A percentile compares a stretch with the other conserved stretches of the same genome.
phyloP scores from a whole-genome alignment of 1,140 invertebrate genomes.

The Drosophila setifemur region DNA sequence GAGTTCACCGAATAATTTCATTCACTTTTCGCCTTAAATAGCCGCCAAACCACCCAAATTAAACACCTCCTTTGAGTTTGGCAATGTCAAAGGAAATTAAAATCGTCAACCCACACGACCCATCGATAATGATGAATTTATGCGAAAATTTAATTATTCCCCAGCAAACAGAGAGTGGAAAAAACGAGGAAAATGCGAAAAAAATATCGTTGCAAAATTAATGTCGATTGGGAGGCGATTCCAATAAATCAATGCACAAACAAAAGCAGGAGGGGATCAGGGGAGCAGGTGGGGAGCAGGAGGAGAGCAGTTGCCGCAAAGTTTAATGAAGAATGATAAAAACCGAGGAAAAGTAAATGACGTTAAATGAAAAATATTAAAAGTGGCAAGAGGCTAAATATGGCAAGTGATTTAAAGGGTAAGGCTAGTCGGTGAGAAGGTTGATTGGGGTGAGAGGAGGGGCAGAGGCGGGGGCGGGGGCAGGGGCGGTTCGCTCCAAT shows the following conservation, averaged over 20 bases:
- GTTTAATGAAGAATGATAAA: slow-evolving; percentile 72
- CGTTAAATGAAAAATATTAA: slow-evolving; percentile 74
- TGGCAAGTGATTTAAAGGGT: slow-evolving; percentile 42
- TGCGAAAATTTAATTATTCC: slow-evolving; percentile 77
- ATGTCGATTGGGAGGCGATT: slow-evolving; percentile 72
- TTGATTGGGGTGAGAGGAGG: slow-evolving; percentile 5
- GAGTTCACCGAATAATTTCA: background rate
- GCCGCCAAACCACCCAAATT: slow-evolving; percentile 1
- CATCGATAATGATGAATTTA: slow-evolving; percentile 74
- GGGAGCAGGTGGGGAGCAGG: background rate
- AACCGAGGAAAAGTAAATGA: slow-evolving; percentile 51
- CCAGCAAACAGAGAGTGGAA: slow-evolving; percentile 53
- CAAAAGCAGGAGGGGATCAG: slow-evolving; percentile 27
- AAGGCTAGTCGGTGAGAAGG: background rate
- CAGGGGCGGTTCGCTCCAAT: slow-evolving; percentile 54
- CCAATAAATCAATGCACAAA: slow-evolving; percentile 73
- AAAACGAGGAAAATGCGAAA: slow-evolving; percentile 15
- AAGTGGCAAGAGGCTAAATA: slow-evolving; percentile 59
- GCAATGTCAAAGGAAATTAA: slow-evolving; percentile 73
- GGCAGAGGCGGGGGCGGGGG: slow-evolving; percentile 16
- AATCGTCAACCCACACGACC: slow-evolving; percentile 46
- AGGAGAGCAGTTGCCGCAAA: slow-evolving; percentile 33
- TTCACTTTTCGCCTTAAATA: slow-evolving; percentile 2
- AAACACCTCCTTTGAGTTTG: slow-evolving; percentile 14
- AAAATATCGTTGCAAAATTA: slow-evolving; percentile 72